phyloP scores from a whole-genome alignment of 2,888 invertebrate genomes.

The Cistogaster globosa region DNA sequence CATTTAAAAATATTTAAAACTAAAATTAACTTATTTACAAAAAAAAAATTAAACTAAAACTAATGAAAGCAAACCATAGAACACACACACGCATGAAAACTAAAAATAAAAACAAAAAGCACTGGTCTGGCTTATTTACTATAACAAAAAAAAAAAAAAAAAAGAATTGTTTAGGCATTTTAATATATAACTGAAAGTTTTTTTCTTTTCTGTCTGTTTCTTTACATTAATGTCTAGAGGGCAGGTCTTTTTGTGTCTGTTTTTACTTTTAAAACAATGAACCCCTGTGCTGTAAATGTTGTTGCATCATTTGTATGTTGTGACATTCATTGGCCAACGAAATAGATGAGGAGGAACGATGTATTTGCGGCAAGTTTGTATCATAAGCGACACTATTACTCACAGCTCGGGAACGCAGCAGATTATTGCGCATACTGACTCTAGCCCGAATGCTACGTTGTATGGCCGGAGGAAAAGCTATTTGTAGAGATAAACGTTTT shows the following conservation, averaged over 20 bases:
- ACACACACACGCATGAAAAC: conserved; percentile 12
- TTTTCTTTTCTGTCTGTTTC: background rate
- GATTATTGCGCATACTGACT: conserved; percentile 78
- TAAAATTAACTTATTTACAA: conserved; percentile 42
- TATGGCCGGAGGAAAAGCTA: conserved; percentile 79
- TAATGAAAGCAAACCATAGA: conserved; percentile 12
- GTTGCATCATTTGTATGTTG: conserved; percentile 73
- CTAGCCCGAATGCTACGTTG: conserved; percentile 77
- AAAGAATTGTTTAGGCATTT: background rate
- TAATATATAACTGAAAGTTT: conserved; percentile 33
- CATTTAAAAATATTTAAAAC: conserved; percentile 11
- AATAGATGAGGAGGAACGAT: conserved; percentile 78
- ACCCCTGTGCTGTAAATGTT: conserved; percentile 79
- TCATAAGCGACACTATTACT: conserved; percentile 66
- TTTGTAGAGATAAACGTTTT: conserved; percentile 82
- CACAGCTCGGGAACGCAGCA: conserved; percentile 78
- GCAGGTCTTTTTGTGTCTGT: background rate
- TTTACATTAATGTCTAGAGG: background rate
- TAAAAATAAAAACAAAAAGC: conserved; percentile 1
- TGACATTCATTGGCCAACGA: conserved; percentile 77
- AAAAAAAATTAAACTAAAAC: conserved; percentile 36
- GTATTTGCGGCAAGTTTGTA: conserved; percentile 76
- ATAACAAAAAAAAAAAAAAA: conserved; percentile 8
- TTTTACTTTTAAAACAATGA: conserved; percentile 76
- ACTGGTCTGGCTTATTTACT: too few relatives aligned